Evolutionary conservation across 53 echinoderm and acorn worm species (phyloP).

Genomic region (Holothuria leucospilota): DNA sequence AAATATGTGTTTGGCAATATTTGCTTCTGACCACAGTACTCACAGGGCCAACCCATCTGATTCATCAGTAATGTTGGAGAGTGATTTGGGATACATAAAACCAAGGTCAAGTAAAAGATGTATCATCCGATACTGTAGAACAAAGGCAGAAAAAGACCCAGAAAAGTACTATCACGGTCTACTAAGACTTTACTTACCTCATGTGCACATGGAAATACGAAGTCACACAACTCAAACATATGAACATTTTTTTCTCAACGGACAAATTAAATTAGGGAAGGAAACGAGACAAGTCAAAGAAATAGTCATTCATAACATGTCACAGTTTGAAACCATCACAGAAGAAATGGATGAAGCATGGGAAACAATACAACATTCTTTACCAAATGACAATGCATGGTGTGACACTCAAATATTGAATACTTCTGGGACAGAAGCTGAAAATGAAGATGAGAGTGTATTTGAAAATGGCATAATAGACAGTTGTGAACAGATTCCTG

Average conservation of each 20-base stretch:
- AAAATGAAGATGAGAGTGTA: background rate
- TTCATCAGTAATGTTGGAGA: too few species aligned
- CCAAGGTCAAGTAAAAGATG: too few species aligned
- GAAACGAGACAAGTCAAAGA: background rate
- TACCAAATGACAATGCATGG: background rate
- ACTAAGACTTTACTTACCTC: constrained; percentile 47
- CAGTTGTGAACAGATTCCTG: too few species aligned
- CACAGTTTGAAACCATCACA: background rate
- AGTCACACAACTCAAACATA: background rate
- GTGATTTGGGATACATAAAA: too few species aligned
- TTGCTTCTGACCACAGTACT: too few species aligned
- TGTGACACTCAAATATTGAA: background rate
- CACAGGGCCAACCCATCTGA: too few species aligned
- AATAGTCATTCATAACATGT: background rate
- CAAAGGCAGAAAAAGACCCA: constrained; percentile 54
- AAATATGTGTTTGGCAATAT: too few species aligned
- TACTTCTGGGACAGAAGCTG: background rate
- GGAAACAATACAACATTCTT: background rate
- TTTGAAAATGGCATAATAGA: too few species aligned
- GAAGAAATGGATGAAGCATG: background rate
- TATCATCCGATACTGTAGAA: too few species aligned
- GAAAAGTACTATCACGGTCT: constrained; percentile 30
- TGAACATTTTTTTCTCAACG: too few species aligned
- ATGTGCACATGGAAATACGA: constrained; percentile 20
- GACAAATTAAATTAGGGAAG: background rate